Conservation (phyloP, 1,140 invertebrate genomes). For the Vanessa atalanta region DNA sequence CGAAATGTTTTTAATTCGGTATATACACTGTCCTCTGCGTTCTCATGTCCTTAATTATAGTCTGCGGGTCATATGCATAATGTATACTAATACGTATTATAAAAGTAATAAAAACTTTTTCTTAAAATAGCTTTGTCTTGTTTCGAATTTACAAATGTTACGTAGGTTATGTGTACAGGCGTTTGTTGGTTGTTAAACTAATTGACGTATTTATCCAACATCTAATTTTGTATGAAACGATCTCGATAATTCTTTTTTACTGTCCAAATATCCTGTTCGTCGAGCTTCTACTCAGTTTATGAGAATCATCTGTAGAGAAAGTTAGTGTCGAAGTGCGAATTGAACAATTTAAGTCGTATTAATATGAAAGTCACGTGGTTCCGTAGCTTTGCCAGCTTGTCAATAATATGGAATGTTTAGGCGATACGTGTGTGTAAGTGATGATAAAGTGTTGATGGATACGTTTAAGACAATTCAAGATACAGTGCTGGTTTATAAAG, state of each 20-base stretch:
- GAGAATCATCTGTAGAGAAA: slow-evolving; percentile 24
- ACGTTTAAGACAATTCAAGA: neutral
- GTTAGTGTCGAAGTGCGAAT: slow-evolving; percentile 8
- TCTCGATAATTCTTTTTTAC: slow-evolving; percentile 32
- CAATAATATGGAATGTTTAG: neutral
- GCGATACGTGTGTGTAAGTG: neutral
- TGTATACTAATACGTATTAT: no score
- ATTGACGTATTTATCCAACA: slow-evolving; percentile 25
- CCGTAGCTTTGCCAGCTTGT: neutral
- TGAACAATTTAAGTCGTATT: neutral
- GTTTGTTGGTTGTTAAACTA: slow-evolving; percentile 2
- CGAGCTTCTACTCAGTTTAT: slow-evolving; percentile 27
- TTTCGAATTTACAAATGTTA: neutral
- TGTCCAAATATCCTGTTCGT: slow-evolving; percentile 17
- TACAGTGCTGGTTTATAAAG: neutral
- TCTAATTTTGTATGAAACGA: slow-evolving; percentile 35
- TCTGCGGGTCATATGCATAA: no score
- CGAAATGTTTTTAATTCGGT: no score
- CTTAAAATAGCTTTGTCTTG: neutral
- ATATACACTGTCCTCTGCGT: no score
- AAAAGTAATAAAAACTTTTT: no score
- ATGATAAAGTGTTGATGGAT: slow-evolving; percentile 12
- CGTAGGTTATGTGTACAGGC: slow-evolving; percentile 1
- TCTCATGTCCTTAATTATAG: no score
- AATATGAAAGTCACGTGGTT: neutral